These are phyloP conservation scores for Triplophysa rosa DNA, from an alignment of 2,113 vertebrate genomes.

Conservation along the genomic window DNA sequence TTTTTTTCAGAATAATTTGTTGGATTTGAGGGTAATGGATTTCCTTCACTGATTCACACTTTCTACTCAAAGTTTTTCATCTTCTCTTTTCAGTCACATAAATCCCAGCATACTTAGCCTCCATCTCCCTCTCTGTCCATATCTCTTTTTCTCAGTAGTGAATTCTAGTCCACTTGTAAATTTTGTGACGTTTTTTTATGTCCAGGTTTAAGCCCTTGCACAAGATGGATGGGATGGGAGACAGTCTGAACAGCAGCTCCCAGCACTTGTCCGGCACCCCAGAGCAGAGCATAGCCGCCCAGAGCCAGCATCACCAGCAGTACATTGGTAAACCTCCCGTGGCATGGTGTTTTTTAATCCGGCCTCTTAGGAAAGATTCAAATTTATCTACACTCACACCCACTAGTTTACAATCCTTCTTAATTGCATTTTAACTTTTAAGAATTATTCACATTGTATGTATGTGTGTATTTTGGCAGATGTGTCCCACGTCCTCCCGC, in stretches of 20 bases:
- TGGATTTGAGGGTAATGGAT: not conserved
- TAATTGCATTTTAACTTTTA: constrained; percentile 15
- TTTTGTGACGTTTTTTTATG: constrained; percentile 12
- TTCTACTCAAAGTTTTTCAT: not conserved
- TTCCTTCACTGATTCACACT: not conserved
- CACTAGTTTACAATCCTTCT: no score
- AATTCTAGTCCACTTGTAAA: constrained; percentile 17
- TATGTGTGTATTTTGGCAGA: constrained; percentile 71
- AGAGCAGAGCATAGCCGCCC: constrained; percentile 88
- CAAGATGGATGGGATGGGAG: constrained; percentile 86
- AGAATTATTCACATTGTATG: not conserved
- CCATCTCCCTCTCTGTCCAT: not conserved
- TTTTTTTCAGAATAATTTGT: not conserved
- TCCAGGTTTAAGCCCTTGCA: constrained; percentile 89
- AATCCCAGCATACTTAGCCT: not conserved
- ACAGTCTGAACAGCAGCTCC: constrained; percentile 78
- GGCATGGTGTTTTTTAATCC: not conserved
- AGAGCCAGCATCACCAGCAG: constrained; percentile 96
- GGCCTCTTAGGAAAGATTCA: not conserved
- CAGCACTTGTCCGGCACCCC: constrained; percentile 79
- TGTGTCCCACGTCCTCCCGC: constrained; percentile 85
- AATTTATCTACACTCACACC: not conserved
- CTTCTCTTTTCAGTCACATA: not conserved
- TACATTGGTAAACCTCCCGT: constrained; percentile 85
- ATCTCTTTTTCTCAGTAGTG: not conserved